phyloP scores from a whole-genome alignment of 2,113 vertebrate genomes.

The Coregonus clupeaformis region DNA sequence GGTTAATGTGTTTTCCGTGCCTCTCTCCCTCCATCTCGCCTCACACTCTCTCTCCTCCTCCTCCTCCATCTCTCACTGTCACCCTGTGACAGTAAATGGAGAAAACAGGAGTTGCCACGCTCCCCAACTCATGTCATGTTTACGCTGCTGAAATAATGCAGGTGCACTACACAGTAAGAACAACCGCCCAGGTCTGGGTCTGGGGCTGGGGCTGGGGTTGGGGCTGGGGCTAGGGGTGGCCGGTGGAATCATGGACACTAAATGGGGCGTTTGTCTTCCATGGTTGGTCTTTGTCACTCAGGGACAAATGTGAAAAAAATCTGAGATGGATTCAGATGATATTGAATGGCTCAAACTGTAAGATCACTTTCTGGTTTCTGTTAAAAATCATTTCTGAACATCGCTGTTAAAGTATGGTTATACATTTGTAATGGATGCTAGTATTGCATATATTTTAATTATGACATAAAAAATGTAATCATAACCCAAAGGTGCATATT shows the following conservation, averaged over 20 bases:
- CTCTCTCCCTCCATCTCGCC: conserved; percentile 27
- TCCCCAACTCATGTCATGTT: conserved; percentile 18
- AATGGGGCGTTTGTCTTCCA: conserved; percentile 17
- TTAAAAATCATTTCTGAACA: no score
- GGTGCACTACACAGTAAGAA: conserved; percentile 9
- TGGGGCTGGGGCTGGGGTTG: no score
- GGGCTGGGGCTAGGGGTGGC: conserved; percentile 12
- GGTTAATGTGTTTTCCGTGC: neutral
- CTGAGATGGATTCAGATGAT: neutral
- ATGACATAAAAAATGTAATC: no score
- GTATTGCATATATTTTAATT: no score
- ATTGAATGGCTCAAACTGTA: neutral
- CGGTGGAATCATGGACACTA: conserved; percentile 45
- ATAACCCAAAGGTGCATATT: no score
- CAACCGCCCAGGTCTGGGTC: neutral
- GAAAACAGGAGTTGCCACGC: conserved; percentile 49
- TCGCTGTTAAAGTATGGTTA: no score
- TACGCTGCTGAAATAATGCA: conserved; percentile 31
- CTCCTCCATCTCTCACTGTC: conserved; percentile 16
- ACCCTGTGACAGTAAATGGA: conserved; percentile 22
- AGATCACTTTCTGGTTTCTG: no score
- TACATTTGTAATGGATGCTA: no score
- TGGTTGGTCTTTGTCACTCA: neutral
- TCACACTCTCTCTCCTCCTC: conserved; percentile 21
- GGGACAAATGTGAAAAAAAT: neutral